phyloP scores from a whole-genome alignment of 1,140 invertebrate genomes.

The Macrocentrus cingulum region DNA sequence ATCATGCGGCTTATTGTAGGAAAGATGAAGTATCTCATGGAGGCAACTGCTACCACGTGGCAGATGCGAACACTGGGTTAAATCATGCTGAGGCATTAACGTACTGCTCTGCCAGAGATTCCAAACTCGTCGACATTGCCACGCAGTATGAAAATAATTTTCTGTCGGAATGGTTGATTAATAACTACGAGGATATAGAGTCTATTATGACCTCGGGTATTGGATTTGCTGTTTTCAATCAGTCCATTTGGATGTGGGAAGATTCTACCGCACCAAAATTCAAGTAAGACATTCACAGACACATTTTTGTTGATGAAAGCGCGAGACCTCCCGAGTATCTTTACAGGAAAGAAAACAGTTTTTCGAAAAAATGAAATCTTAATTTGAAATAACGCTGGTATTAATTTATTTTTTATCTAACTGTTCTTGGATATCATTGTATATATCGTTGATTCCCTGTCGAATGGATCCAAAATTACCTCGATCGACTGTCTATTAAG shows the following conservation, averaged over 20 bases:
- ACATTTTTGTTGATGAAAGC: slow-evolving; percentile 4
- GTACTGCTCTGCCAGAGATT: slow-evolving; percentile 51
- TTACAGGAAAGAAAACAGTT: no score
- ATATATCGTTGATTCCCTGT: no score
- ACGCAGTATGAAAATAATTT: slow-evolving; percentile 66
- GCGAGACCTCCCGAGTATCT: no score
- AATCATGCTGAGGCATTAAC: slow-evolving; percentile 58
- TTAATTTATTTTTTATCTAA: no score
- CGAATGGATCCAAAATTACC: no score
- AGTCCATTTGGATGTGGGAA: slow-evolving; percentile 62
- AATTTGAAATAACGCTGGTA: no score
- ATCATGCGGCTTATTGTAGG: slow-evolving; percentile 56
- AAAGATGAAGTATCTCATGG: slow-evolving; percentile 56
- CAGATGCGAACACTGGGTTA: slow-evolving; percentile 44
- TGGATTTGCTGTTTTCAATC: slow-evolving; percentile 55
- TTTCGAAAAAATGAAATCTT: no score
- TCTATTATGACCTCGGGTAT: slow-evolving; percentile 62
- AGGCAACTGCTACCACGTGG: slow-evolving; percentile 57
- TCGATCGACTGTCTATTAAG: no score
- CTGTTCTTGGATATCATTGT: no score
- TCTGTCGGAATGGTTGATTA: slow-evolving; percentile 61
- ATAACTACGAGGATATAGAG: slow-evolving; percentile 48
- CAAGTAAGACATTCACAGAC: slow-evolving; percentile 33
- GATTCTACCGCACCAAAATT: slow-evolving; percentile 49
- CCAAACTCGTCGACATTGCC: slow-evolving; percentile 59